Base-by-base conservation (phyloP, 2,797 vertebrate species). In the Phataginus tricuspis region DNA sequence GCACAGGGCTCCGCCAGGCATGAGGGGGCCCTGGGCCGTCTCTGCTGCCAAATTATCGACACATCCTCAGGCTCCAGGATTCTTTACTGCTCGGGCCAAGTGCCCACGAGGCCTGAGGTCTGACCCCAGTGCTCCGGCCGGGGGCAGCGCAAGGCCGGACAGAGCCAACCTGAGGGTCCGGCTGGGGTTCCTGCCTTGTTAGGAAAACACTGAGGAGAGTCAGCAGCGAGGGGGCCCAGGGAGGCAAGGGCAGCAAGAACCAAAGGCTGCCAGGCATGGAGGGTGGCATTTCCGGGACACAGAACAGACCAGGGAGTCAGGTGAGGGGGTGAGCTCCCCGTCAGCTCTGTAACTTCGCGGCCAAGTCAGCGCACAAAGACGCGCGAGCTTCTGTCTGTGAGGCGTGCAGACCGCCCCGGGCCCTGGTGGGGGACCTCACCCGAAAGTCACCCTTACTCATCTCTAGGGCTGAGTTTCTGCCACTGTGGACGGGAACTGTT, bases 71-170 rank as follows among this genome's bases (percentile, higher is more conserved):
- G 69, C 8, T 29, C 29, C 69, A 7, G 14, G 25, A 69, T 34
- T 12, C 77, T 14, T 2, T 2, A 61, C n/a, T 13, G 0, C n/a
- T 25, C 0, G 0, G 10, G 16, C 0, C 3, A 21, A 51, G 79
- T 0, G 0, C 14, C 49, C 59, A 3, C 0, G 0, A 8, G 23
- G 23, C 34, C 0, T 3, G 37, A 64, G 83, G 13, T 37, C 45
- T 37, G 12, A 4, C 3, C 25, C 53, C 11, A 12, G 7, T 27
- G 57, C 42, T 39, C 64, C 0, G 0, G 87, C 9, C 3, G 1
- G 53, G 6, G 7, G 25, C 64, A 53, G 53, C 3, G 14, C 31
- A 31, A 3, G 2, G 0, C 79, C 34, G 23, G 39, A 27, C 21
- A 53, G 29, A 37, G 34, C 69, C 1, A 4, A 18, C 11, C 34